Conservation (phyloP, 2,113 vertebrate genomes). For the Willisornis vidua region DNA sequence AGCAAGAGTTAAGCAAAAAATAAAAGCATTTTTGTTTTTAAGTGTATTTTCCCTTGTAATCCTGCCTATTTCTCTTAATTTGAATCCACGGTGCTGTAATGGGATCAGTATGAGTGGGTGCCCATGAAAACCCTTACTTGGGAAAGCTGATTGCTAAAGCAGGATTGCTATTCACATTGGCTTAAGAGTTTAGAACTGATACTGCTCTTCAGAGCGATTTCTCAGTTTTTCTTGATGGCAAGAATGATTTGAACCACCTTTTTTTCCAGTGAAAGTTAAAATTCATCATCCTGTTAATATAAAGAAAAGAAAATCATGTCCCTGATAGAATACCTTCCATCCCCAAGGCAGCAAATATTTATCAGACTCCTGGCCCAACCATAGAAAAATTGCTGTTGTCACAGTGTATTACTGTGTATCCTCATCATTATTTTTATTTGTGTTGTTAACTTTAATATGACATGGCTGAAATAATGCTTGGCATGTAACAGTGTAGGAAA, state of each 20-base stretch:
- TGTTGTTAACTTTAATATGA: not conserved
- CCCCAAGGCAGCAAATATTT: not conserved
- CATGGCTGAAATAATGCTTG: not conserved
- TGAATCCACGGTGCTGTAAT: not conserved
- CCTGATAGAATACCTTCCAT: not conserved
- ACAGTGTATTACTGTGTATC: not conserved
- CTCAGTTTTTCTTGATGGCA: not conserved
- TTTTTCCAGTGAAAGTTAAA: not conserved
- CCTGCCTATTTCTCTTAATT: not conserved
- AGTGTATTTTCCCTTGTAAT: not conserved
- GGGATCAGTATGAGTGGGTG: not conserved
- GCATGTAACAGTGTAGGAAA: not conserved
- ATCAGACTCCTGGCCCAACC: not conserved
- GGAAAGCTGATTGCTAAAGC: not conserved
- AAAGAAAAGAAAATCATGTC: not conserved
- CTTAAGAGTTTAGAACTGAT: not conserved
- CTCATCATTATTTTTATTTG: not conserved
- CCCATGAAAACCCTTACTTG: not conserved
- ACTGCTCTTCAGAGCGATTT: not conserved
- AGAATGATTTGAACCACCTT: not conserved
- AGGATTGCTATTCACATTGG: not conserved
- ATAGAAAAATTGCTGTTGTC: not conserved
- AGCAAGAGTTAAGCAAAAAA: not conserved
- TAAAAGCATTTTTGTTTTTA: not conserved
- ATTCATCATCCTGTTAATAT: not conserved